These are phyloP conservation scores for Xylophagus ater DNA, from an alignment of 2,888 invertebrate species.

Conservation along the genomic window DNA sequence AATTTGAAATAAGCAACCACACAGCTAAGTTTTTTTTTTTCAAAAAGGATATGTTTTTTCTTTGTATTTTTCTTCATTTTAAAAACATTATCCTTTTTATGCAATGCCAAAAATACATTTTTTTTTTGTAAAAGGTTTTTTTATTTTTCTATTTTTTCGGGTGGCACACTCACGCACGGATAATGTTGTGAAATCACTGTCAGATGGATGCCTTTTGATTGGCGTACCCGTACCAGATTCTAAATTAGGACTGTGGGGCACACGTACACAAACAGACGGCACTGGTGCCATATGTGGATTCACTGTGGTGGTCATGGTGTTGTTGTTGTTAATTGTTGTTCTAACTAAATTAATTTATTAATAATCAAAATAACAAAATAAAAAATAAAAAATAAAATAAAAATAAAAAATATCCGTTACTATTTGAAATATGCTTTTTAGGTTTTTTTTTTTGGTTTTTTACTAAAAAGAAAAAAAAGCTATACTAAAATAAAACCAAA, in stretches of 20 bases:
- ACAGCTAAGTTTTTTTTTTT: neutral
- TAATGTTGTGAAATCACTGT: constrained; percentile 40
- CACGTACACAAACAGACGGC: constrained; percentile 41
- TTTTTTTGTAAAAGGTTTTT: constrained; percentile 2
- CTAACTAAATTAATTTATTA: constrained; percentile 20
- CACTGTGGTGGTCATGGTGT: constrained; percentile 26
- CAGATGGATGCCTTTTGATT: constrained; percentile 39
- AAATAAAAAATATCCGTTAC: too few species aligned
- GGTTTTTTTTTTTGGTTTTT: too few species aligned
- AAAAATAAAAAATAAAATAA: too few species aligned
- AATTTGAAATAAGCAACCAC: too few species aligned
- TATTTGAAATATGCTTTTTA: too few species aligned
- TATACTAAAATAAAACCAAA: too few species aligned
- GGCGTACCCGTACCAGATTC: constrained; percentile 34
- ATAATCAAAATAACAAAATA: too few species aligned
- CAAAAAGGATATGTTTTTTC: neutral
- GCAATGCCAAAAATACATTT: neutral
- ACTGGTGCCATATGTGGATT: constrained; percentile 32
- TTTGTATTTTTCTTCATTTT: too few species aligned
- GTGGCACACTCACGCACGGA: constrained; percentile 41
- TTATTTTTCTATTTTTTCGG: constrained; percentile 14
- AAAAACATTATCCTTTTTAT: too few species aligned
- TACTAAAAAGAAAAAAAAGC: too few species aligned
- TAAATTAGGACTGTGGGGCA: constrained; percentile 39
- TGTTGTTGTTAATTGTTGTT: constrained; percentile 26